phyloP scores from a whole-genome alignment of 2,113 vertebrate species.

The Lathamus discolor region DNA sequence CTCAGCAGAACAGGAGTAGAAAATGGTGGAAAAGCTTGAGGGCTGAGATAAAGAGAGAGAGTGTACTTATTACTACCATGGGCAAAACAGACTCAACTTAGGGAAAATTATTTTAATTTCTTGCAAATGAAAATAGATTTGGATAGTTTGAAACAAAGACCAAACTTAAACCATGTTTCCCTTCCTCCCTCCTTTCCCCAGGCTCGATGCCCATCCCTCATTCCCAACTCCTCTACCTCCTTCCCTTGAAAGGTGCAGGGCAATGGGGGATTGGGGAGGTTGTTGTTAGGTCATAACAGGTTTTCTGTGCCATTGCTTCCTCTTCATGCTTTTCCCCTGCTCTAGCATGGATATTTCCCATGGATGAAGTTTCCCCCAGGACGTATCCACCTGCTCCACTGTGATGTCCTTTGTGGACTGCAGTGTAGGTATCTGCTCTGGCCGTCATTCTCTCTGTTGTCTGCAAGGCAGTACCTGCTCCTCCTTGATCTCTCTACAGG shows the following conservation, averaged over 20 bases:
- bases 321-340: background rate
- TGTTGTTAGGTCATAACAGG: background rate
- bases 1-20: background rate
- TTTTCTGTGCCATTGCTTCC: background rate
- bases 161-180: background rate
- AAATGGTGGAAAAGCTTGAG: background rate
- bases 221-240: background rate
- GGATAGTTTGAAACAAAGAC: background rate
- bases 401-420: background rate
- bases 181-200: background rate
- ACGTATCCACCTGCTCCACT: rapidly evolving
- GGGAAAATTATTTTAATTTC: background rate
- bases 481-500: background rate
- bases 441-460: background rate
- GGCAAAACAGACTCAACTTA: background rate
- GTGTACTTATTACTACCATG: background rate
- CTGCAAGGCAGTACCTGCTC: background rate
- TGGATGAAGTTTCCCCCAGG: background rate
- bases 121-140: background rate
- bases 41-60: background rate
- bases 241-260: rapidly evolving
- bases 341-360: background rate
- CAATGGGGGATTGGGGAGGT: rapidly evolving
- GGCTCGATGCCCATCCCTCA: background rate
- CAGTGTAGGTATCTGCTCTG: background rate